Conservation (phyloP, 2,797 vertebrate species). For the Brachymystax lenok region DNA sequence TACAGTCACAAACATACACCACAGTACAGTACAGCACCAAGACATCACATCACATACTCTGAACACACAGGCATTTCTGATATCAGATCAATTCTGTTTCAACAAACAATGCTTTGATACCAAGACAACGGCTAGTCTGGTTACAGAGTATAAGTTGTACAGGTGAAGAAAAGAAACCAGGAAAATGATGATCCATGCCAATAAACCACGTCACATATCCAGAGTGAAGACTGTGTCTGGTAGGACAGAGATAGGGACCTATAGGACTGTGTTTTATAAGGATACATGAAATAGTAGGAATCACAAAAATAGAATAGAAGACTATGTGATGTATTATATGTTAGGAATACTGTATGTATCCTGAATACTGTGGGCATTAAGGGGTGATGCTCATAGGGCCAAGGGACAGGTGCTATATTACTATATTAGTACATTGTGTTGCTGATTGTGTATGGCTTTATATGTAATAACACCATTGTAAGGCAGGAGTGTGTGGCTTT, state of each 20-base stretch:
- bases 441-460: neutral
- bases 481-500: neutral
- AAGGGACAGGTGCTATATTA: too few relatives aligned
- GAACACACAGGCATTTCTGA: conserved; percentile 45
- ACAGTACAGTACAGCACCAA: conserved; percentile 40
- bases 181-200: conserved; percentile 33
- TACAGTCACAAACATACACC: conserved; percentile 9
- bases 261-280: neutral
- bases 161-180: conserved; percentile 14
- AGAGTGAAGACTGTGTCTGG: conserved; percentile 65
- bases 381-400: too few relatives aligned
- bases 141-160: conserved; percentile 4
- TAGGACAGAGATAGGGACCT: conserved; percentile 43
- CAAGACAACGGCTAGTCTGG: conserved; percentile 42
- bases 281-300: neutral
- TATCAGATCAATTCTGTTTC: conserved; percentile 7
- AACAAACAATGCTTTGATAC: conserved; percentile 10
- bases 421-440: neutral
- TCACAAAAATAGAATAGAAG: neutral
- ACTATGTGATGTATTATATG: neutral
- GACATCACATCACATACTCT: conserved; percentile 29
- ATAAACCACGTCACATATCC: conserved; percentile 24
- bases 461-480: neutral
- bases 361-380: neutral
- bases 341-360: neutral